Conservation (phyloP, 2,113 vertebrate genomes). For the Upupa epops region DNA sequence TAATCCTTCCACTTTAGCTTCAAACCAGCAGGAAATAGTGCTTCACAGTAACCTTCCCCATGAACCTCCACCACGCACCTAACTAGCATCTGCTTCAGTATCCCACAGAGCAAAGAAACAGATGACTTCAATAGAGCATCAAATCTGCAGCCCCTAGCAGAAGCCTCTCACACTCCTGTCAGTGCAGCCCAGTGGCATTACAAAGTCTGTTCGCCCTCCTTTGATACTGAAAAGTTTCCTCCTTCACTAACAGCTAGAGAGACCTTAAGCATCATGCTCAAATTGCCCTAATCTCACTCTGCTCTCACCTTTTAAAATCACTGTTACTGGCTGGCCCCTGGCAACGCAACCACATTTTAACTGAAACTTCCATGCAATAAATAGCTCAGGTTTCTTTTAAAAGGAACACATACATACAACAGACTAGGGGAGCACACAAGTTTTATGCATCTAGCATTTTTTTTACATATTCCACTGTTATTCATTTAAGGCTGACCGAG, state of each 20-base stretch:
- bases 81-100: slow-evolving; percentile 32
- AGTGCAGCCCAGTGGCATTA: background rate
- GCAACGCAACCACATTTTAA: slow-evolving; percentile 51
- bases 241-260: background rate
- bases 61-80: background rate
- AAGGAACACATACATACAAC: slow-evolving; percentile 40
- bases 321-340: slow-evolving; percentile 37
- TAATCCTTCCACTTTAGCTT: background rate
- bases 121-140: background rate
- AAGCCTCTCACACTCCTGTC: background rate
- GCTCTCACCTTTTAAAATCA: slow-evolving; percentile 60
- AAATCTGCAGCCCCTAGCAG: background rate
- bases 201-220: background rate
- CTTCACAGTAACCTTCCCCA: background rate
- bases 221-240: background rate
- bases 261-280: slow-evolving; percentile 35
- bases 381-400: slow-evolving; percentile 60
- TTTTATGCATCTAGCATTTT: slow-evolving; percentile 65
- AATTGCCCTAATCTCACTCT: slow-evolving; percentile 21
- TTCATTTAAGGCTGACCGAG: slow-evolving; percentile 62
- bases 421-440: slow-evolving; percentile 29
- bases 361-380: slow-evolving; percentile 56
- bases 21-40: background rate
- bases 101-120: background rate
- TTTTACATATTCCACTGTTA: slow-evolving; percentile 66